Evolutionary conservation across 1,140 invertebrate genomes (phyloP).

Genomic region (Holcopasites calliopsidis): DNA sequence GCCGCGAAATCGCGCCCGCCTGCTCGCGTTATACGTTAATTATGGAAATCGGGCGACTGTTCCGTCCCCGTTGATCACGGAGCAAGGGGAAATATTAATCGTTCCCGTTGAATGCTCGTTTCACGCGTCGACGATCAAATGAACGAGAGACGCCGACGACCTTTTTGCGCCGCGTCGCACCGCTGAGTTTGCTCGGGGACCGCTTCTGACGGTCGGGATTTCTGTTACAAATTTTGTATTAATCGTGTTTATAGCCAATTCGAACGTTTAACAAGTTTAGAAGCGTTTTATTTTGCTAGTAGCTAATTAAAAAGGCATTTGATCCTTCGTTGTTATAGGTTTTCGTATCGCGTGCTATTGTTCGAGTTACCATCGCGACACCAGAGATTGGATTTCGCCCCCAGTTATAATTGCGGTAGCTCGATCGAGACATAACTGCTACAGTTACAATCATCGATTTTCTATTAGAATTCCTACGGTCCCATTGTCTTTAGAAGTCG

Average conservation of each 20-base stretch:
- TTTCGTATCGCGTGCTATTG: conserved; percentile 3
- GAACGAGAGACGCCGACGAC: background rate
- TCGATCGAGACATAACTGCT: conserved; percentile 35
- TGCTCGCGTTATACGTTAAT: conserved; percentile 20
- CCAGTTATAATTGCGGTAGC: background rate
- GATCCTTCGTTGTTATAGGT: background rate
- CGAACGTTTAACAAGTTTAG: background rate
- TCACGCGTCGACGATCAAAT: background rate
- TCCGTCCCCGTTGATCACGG: conserved; percentile 13
- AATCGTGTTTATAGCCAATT: background rate
- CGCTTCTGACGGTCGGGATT: background rate
- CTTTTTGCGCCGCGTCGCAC: background rate
- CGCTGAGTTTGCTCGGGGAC: background rate
- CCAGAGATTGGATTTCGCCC: conserved; percentile 4
- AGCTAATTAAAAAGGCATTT: background rate
- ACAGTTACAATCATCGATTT: conserved; percentile 46
- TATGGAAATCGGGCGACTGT: conserved; percentile 36
- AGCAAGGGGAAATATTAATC: conserved; percentile 21
- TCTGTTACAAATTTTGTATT: background rate
- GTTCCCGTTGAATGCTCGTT: conserved; percentile 4
- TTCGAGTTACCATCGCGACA: background rate
- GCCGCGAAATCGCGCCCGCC: background rate
- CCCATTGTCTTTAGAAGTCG: background rate
- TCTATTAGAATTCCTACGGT: conserved; percentile 37
- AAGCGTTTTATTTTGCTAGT: too few species aligned